A percentile compares a stretch with the other conserved stretches of the same genome.
These are phyloP conservation scores for Ostrea denselamellosa DNA, from an alignment of 1,140 invertebrate genomes.

Conservation along the genomic window DNA sequence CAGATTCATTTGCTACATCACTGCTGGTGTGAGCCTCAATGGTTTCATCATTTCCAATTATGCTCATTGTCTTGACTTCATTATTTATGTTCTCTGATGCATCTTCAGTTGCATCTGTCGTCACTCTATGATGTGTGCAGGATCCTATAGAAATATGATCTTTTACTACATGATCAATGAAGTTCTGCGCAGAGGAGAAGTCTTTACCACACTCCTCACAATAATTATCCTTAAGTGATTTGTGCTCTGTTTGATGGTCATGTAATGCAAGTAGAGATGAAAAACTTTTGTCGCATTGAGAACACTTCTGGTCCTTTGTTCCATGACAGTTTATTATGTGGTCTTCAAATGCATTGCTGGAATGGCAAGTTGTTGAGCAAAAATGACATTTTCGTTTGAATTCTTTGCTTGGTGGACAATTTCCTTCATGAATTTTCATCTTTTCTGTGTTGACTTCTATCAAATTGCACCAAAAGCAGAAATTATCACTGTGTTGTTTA, in stretches of 20 bases:
- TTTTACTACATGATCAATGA: conserved; percentile 13
- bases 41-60: neutral
- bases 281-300: neutral
- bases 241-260: neutral
- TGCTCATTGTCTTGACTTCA: neutral
- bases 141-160: neutral
- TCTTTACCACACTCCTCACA: neutral
- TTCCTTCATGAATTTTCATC: neutral
- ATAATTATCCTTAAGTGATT: neutral
- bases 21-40: neutral
- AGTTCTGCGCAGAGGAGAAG: neutral
- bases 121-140: neutral
- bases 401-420: neutral
- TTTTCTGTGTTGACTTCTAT: neutral
- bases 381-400: conserved; percentile 17
- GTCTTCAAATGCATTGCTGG: neutral
- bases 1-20: neutral
- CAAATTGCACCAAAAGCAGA: conserved; percentile 29
- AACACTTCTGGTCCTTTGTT: neutral
- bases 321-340: conserved; percentile 1
- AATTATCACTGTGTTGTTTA: neutral
- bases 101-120: neutral
- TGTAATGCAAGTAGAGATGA: neutral
- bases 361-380: neutral
- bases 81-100: neutral